A percentile compares a stretch with the other conserved stretches of the same genome.
Conservation (phyloP, 2,888 invertebrate species). For the Teleogryllus oceanicus region DNA sequence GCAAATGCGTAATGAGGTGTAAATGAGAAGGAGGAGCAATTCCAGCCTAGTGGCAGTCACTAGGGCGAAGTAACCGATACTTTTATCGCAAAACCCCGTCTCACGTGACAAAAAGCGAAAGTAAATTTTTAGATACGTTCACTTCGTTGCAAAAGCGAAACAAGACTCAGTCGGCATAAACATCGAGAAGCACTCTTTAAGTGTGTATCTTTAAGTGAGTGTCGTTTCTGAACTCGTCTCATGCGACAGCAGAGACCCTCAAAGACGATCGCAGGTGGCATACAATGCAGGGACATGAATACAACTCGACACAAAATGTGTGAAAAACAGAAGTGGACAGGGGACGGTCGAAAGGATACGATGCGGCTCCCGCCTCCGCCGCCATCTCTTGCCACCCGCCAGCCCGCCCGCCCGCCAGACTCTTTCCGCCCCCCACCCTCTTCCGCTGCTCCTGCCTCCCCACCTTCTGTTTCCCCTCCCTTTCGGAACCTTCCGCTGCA, state of each 20-base stretch:
- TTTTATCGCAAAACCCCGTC: background rate
- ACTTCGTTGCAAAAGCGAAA: too few relatives aligned
- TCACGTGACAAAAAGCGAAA: too few relatives aligned
- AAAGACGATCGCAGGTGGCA: background rate
- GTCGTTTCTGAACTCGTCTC: too few relatives aligned
- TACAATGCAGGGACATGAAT: background rate
- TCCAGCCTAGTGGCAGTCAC: conserved; percentile 20
- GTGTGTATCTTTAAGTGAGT: too few relatives aligned
- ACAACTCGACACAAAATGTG: background rate
- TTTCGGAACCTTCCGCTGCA: conserved; percentile 25
- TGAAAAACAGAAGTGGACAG: background rate
- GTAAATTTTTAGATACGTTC: too few relatives aligned
- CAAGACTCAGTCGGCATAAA: too few relatives aligned
- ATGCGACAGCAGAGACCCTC: background rate
- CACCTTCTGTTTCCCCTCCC: conserved; percentile 27
- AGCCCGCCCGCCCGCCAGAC: background rate
- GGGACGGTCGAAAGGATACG: background rate
- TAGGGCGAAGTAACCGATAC: conserved; percentile 2
- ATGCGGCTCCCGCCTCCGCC: background rate
- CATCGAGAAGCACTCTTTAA: too few relatives aligned
- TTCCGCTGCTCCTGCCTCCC: conserved; percentile 22
- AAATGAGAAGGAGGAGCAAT: conserved; percentile 32
- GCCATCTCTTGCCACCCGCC: background rate
- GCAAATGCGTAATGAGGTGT: conserved; percentile 31
- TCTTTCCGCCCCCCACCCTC: background rate